These are phyloP conservation scores for Myioborus miniatus DNA, from an alignment of 2,797 vertebrate genomes.

Conservation along the genomic window DNA sequence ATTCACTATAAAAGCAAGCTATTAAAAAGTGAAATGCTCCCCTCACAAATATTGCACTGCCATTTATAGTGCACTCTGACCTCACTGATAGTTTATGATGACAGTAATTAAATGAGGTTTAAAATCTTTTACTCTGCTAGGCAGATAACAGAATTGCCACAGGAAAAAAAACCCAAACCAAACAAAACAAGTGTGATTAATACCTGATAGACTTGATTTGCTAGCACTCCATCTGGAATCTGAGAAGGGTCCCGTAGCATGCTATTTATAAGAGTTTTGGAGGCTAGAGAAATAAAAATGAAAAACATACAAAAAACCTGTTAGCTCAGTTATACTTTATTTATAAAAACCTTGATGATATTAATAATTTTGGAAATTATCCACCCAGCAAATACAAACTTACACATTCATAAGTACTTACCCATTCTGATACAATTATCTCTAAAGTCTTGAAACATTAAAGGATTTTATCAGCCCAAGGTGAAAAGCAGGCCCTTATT, in stretches of 20 bases:
- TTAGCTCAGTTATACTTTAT: slow-evolving; percentile 52
- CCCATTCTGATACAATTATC: slow-evolving; percentile 22
- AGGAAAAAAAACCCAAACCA: slow-evolving; percentile 35
- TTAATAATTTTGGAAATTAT: background rate
- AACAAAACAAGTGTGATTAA: slow-evolving; percentile 74
- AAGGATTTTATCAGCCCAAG: slow-evolving; percentile 47
- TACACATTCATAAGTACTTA: background rate
- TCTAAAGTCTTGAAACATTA: background rate
- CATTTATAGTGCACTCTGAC: slow-evolving; percentile 78
- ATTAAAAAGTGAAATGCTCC: slow-evolving; percentile 79
- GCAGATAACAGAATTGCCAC: slow-evolving; percentile 72
- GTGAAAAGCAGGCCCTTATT: slow-evolving; percentile 1
- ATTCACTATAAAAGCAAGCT: slow-evolving; percentile 77
- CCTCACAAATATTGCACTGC: slow-evolving; percentile 74
- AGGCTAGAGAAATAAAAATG: slow-evolving; percentile 77
- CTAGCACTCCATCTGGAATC: slow-evolving; percentile 91
- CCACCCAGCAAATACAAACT: background rate
- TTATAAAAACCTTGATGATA: background rate
- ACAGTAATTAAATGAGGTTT: slow-evolving; percentile 84
- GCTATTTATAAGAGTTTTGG: slow-evolving; percentile 89
- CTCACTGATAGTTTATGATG: slow-evolving; percentile 81
- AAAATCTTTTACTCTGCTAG: slow-evolving; percentile 77
- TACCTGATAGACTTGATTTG: slow-evolving; percentile 94
- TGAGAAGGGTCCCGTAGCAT: slow-evolving; percentile 94
- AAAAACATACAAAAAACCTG: background rate